phyloP scores from a whole-genome alignment of 1,140 invertebrate species.

The Euwallacea fornicatus region DNA sequence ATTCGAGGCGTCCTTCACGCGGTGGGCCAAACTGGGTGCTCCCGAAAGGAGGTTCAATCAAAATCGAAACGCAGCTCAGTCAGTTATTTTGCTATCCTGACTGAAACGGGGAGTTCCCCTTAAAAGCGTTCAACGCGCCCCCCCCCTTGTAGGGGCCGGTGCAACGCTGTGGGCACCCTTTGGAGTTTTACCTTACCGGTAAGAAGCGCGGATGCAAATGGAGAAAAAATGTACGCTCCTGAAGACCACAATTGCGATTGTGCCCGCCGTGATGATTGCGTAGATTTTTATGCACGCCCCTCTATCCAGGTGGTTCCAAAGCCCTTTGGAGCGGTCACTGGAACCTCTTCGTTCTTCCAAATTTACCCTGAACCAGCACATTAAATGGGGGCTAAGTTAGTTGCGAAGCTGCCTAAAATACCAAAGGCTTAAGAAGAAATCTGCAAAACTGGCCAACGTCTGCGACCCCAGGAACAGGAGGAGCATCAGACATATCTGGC shows the following conservation, averaged over 20 bases:
- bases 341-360: constrained; percentile 40
- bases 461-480: constrained; percentile 67
- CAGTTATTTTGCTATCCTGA: no score
- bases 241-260: constrained; percentile 59
- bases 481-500: constrained; percentile 60
- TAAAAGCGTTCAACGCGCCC: no score
- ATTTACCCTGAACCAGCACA: constrained; percentile 36
- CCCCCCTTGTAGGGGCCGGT: no score
- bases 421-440: constrained; percentile 81
- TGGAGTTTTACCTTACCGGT: constrained; percentile 39
- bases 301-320: constrained; percentile 28
- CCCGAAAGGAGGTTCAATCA: no score
- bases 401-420: constrained; percentile 43
- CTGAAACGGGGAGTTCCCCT: no score
- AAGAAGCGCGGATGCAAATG: constrained; percentile 47
- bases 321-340: constrained; percentile 19
- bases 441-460: constrained; percentile 65
- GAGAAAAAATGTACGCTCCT: constrained; percentile 47
- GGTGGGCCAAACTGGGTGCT: no score
- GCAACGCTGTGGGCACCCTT: not conserved
- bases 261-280: constrained; percentile 61
- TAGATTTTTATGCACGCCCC: constrained; percentile 52
- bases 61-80: no score
- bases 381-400: no score
- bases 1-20: no score